These are phyloP conservation scores for Mareca penelope DNA, from an alignment of 2,797 vertebrate genomes.

Conservation along the genomic window DNA sequence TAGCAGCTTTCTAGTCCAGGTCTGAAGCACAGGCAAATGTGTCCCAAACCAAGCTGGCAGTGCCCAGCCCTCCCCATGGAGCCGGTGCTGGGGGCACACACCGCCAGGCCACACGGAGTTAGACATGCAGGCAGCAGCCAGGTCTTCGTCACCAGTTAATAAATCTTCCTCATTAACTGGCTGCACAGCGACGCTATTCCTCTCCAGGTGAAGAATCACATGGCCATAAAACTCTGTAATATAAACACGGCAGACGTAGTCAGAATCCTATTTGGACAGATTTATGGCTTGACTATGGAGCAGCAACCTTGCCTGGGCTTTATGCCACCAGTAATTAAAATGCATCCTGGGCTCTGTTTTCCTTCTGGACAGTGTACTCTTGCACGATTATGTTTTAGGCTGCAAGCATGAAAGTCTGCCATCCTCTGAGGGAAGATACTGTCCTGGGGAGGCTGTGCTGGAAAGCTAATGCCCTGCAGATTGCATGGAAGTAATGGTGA, in stretches of 20 bases:
- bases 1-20: background rate
- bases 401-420: background rate
- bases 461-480: background rate
- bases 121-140: background rate
- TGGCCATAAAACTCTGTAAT: conserved; percentile 53
- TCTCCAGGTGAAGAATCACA: conserved; percentile 70
- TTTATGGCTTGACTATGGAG: conserved; percentile 59
- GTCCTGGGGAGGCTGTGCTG: background rate
- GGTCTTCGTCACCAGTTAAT: background rate
- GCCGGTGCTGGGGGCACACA: background rate
- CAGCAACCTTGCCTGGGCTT: conserved; percentile 64
- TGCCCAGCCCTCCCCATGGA: background rate
- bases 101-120: too few species aligned
- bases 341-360: conserved; percentile 53
- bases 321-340: conserved; percentile 62
- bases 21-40: background rate
- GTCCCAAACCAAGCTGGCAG: background rate
- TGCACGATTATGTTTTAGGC: background rate
- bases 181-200: background rate
- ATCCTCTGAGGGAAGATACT: background rate
- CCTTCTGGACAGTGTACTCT: conserved; percentile 59
- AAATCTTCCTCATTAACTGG: conserved; percentile 36
- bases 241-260: conserved; percentile 56
- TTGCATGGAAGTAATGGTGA: background rate
- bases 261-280: conserved; percentile 69